Evolutionary conservation across 1,140 invertebrate species (phyloP), one percentile per base, ranked within the genome.

Genomic region (Heliothis subflexa): DNA sequence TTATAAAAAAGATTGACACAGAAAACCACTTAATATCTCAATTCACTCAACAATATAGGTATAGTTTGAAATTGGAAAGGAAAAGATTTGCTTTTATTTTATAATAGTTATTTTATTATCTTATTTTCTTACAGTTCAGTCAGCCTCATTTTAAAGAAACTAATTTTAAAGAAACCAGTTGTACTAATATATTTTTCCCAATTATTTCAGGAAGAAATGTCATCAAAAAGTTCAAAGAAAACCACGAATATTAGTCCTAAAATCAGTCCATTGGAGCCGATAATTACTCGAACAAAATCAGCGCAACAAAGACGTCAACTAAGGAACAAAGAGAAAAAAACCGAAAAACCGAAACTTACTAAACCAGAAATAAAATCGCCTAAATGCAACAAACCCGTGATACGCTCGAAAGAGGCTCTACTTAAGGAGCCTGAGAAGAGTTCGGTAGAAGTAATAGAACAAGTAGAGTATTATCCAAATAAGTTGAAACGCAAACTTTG

Each of bases 241-340:
- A 10, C 25, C 4, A 11, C 18, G n/a, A 25, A 25, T 25, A 45
- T 50, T 1, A 16, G 21, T 25, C 72, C 70, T 11, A 16, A 21
- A 40, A 9, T 57, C 11, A 74, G 50, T 49, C 16, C 52, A 1
- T 16, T 45, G 0, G 85, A 88, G 25, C 81, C 85, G n/a, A 85
- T 92, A 13, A 52, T 89, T 3, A 92, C 91, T 4, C 81, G 91
- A 16, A 87, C 81, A 28, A 91, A 89, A 81, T 86, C 87, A 7
- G 86, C 86, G 0, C 86, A 87, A 40, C 86, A 89, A 66, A 88
- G 85, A 59, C 75, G 85, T 0, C 79, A 86, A 47, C 49, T 84
- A 7, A 72, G 78, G 11, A 61, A 61, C 18, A 75, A 64, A 75
- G 45, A 16, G 0, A 61, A 74, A 21, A 75, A 75, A 64, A 64